Percentiles rank a stretch among this genome's conserved stretches.
phyloP scores from a whole-genome alignment of 2,888 invertebrate species.

The Lithophane socia region DNA sequence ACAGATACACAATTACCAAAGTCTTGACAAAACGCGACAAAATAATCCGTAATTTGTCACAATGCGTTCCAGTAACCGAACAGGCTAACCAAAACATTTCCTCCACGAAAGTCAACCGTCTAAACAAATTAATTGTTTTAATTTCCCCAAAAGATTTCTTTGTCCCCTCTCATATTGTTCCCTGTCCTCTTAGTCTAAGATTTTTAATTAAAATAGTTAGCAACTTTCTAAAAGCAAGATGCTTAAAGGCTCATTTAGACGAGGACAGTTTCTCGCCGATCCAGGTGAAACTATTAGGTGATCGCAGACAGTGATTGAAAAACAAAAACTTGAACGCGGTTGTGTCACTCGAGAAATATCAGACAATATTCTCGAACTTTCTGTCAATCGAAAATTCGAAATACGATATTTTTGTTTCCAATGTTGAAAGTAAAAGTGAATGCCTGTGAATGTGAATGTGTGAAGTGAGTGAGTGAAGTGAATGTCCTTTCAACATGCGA shows the following conservation, averaged over 20 bases:
- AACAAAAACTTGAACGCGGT: background rate
- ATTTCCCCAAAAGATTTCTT: conserved; percentile 58
- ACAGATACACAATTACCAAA: conserved; percentile 1
- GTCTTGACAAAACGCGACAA: conserved; percentile 7
- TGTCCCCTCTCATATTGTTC: conserved; percentile 57
- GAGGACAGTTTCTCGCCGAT: background rate
- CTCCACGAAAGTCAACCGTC: conserved; percentile 4
- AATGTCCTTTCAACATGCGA: background rate
- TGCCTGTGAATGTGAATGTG: too few species aligned
- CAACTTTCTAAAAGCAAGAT: conserved; percentile 58
- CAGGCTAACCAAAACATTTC: conserved; percentile 32
- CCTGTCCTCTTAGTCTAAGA: conserved; percentile 61
- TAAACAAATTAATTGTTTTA: conserved; percentile 58
- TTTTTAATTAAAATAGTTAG: conserved; percentile 71
- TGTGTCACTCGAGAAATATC: too few species aligned
- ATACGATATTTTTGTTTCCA: background rate
- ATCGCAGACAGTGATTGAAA: background rate
- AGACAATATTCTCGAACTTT: background rate
- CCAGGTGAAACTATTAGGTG: background rate
- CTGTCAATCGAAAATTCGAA: background rate
- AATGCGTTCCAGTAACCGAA: background rate
- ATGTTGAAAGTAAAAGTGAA: background rate
- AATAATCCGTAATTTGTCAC: conserved; percentile 30
- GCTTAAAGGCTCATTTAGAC: conserved; percentile 33
- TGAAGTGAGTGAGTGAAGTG: too few species aligned